Evolutionary conservation across 2,797 vertebrate species (phyloP), one percentile per base, ranked within the genome.

Genomic region (Monodelphis domestica): DNA sequence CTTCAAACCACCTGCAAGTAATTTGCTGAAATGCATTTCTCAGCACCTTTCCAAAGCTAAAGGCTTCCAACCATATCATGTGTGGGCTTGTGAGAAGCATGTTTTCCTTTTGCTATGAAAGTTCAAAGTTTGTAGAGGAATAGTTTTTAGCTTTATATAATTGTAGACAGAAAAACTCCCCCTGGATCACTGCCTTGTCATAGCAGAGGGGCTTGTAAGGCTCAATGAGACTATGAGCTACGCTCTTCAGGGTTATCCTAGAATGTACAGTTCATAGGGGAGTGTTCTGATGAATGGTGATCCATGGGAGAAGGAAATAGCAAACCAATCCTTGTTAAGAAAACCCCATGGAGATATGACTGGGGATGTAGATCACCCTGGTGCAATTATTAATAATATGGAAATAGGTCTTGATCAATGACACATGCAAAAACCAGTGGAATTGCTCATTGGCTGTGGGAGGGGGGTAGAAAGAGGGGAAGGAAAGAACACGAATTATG

Each of bases 1-100:
- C 12, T 78, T 94, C 95, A 91, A 89, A 94, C 89, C 17, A 53
- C 26, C 91, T 92, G 88, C 89, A 88, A 70, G 89, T 88, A 29
- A 90, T 88, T 28, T 53, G 38, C 38, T 45, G 38, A 84, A 84
- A 84, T 84, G 38, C 70, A 84, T 84, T 84, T 84, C 70, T 84
- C 38, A 84, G 70, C 38, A 11, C 38, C 63, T 84, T 45, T 84
- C 38, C 70, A 45, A 84, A 84, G 38, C 21, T 84, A 84, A 45
- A 84, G 38, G 21, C 38, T 84, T 45, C 38, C 38, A 84, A 45
- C 70, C 70, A 26, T 84, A 84, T 26, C 38, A 50, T 45, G 38
- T 24, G n/a, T 84, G 38, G 70, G 9, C 38, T 84, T 84, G 5
- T 84, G 38, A 84, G 70, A 84, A 45, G 38, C 12, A 84, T 21